A percentile compares a stretch with the other conserved stretches of the same genome.
Conservation (phyloP, 2,888 invertebrate species). For the Schrankia costaestrigalis region DNA sequence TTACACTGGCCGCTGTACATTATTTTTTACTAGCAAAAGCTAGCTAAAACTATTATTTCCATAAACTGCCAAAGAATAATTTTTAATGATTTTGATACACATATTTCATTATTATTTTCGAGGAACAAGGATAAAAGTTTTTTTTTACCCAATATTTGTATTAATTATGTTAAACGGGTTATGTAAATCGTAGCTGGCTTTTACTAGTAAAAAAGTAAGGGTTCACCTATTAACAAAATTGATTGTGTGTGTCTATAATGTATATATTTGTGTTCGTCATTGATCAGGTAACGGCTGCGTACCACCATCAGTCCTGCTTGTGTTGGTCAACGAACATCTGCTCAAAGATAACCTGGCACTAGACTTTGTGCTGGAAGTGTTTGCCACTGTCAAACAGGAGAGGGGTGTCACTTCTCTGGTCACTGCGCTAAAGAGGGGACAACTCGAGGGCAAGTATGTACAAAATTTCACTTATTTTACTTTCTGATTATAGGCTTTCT, state of each 20-base stretch:
- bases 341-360: slow-evolving; percentile 96
- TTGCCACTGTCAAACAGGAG: slow-evolving; percentile 94
- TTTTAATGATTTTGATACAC: too few relatives aligned
- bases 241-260: too few relatives aligned
- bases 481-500: too few relatives aligned
- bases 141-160: too few relatives aligned
- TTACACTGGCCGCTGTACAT: slow-evolving; percentile 34
- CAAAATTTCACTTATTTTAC: background rate
- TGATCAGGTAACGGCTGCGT: slow-evolving; percentile 89
- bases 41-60: background rate
- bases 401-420: slow-evolving; percentile 92
- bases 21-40: background rate
- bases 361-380: slow-evolving; percentile 96
- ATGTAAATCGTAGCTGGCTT: too few relatives aligned
- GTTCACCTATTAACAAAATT: too few relatives aligned
- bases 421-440: slow-evolving; percentile 92
- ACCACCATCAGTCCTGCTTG: slow-evolving; percentile 92
- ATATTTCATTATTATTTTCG: too few relatives aligned
- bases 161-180: too few relatives aligned
- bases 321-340: slow-evolving; percentile 95
- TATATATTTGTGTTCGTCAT: background rate
- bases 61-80: too few relatives aligned
- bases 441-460: slow-evolving; percentile 84
- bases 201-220: too few relatives aligned
- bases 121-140: too few relatives aligned